Conservation (phyloP, 2,797 vertebrate genomes). For the Bradypodion ventrale region DNA sequence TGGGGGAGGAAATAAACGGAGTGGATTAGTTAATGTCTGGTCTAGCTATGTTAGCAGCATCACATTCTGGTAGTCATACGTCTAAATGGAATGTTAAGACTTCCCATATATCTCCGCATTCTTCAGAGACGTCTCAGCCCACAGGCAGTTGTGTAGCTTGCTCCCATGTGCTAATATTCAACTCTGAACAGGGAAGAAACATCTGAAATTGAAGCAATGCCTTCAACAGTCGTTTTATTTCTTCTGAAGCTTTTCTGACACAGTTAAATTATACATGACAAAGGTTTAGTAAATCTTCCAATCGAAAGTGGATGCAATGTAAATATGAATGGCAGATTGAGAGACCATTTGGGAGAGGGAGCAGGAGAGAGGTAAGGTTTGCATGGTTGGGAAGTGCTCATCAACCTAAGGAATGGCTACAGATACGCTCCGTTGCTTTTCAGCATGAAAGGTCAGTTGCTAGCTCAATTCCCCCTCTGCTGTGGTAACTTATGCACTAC, state of each 20-base stretch:
- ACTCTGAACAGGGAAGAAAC: not conserved
- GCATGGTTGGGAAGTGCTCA: not conserved
- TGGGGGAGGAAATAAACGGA: not conserved
- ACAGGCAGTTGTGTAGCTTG: not conserved
- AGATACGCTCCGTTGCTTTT: conserved; percentile 11
- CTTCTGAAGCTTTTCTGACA: not conserved
- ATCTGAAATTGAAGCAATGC: not conserved
- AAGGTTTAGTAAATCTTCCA: conserved; percentile 29
- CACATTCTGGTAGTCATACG: not conserved
- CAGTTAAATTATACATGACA: conserved; percentile 42
- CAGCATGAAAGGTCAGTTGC: conserved; percentile 11
- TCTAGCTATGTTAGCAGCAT: not conserved
- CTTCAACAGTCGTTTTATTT: not conserved
- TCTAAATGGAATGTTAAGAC: not conserved
- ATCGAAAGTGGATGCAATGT: conserved; percentile 37
- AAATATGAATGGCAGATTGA: not conserved
- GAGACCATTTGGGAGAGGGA: conserved; percentile 7
- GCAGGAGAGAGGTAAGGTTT: conserved; percentile 1
- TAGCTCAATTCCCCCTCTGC: conserved; percentile 17
- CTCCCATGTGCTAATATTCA: conserved; percentile 3
- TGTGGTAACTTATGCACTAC: conserved; percentile 16
- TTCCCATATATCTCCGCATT: not conserved
- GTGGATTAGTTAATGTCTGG: conserved; percentile 9
- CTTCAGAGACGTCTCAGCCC: not conserved
- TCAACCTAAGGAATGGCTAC: not conserved